Base-by-base conservation (phyloP, 2,888 invertebrate species). In the Craniophora ligustri region DNA sequence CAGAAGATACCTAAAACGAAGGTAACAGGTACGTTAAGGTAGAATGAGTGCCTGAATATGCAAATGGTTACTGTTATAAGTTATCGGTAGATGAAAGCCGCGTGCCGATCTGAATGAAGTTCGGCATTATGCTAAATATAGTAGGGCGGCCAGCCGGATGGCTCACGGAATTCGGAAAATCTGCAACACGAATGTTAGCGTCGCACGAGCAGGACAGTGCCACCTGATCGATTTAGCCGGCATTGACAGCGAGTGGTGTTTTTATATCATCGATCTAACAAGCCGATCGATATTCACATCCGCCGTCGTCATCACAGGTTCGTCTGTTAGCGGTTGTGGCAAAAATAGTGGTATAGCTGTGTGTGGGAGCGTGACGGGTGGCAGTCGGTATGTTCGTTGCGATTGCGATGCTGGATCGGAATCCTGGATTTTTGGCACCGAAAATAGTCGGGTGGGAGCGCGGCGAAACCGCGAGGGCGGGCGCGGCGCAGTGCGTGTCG, bases 371-470 rank as follows among this genome's bases (percentile, higher is more conserved):
- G 91, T 81, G 87, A 88, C 78, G 78, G 81, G 64, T 70, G 79
- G 75, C 66, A 72, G 69, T 81, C 75, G 73, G 67, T 62, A 61
- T 68, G 77, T 75, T 78, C 77, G 81, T 79, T 79, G 79, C 84
- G 84, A 82, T 83, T 79, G 81, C 79, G 82, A 83, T 82, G 85
- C 80, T 78, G 82, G 86, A 86, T 88, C 74, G 87, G 87, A 90
- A 91, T 91, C 88, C 87, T 87, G 90, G 87, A 89, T 91, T 92
- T 91, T 92, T 92, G 92, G 90, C 92, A 90, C 92, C 92, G 86
- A 92, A 93, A 93, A 93, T 92, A 92, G 92, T 88, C 88, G 85
- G 85, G 89, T 87, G 89, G 88, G 88, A 85, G 87, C 82, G 87
- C 86, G 86, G 85, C 72, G 79, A 74, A 77, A 78, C 75, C 75